phyloP scores from a whole-genome alignment of 2,797 vertebrate genomes.

The Semaprochilodus insignis region DNA sequence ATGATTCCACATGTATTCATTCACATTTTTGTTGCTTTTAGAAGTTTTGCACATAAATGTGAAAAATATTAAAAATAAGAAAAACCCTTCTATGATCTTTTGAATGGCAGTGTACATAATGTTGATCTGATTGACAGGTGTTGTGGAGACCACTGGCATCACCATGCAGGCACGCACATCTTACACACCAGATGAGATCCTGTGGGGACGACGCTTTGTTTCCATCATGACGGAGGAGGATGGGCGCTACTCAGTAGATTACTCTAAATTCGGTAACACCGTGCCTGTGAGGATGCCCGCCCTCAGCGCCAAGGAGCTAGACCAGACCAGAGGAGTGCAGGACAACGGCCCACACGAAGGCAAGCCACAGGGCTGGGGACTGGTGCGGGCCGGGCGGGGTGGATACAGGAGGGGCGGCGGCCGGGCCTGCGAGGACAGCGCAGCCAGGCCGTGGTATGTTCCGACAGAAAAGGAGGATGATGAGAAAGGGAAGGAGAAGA shows the following conservation, averaged over 20 bases:
- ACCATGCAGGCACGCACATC: conserved; percentile 96
- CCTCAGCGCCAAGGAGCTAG: conserved; percentile 92
- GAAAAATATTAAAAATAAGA: no score
- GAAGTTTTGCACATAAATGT: no score
- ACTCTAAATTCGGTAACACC: conserved; percentile 97
- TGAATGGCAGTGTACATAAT: not conserved
- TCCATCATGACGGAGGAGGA: conserved; percentile 96
- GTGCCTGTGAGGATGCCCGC: conserved; percentile 87
- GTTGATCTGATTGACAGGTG: conserved; percentile 69
- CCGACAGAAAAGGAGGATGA: conserved; percentile 62
- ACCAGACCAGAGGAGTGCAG: conserved; percentile 80
- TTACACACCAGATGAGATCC: conserved; percentile 94
- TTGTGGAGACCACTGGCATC: conserved; percentile 96
- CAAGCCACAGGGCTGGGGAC: conserved; percentile 79
- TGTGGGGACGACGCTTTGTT: conserved; percentile 95
- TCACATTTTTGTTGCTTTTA: no score
- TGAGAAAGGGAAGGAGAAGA: conserved; percentile 56
- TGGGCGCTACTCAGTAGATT: conserved; percentile 91
- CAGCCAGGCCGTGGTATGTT: conserved; percentile 74
- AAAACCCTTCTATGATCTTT: no score
- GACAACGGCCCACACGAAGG: conserved; percentile 60
- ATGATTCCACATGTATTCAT: no score
- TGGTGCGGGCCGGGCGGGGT: conserved; percentile 79
- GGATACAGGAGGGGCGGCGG: conserved; percentile 79
- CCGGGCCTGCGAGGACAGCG: conserved; percentile 62